These are phyloP conservation scores for Lonchura striata DNA, from an alignment of 2,113 vertebrate genomes.

Conservation along the genomic window DNA sequence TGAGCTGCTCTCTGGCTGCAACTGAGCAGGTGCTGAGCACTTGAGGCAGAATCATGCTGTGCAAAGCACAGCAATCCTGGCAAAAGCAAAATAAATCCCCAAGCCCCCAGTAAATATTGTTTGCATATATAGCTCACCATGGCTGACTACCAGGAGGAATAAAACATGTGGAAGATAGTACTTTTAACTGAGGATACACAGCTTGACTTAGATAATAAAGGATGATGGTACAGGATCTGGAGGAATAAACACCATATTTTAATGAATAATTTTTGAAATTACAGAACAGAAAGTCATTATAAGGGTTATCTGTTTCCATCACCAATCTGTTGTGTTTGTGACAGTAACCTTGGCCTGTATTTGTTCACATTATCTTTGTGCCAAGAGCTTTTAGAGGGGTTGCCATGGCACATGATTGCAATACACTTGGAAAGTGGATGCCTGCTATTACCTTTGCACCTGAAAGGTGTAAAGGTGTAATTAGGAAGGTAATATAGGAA, in stretches of 20 bases:
- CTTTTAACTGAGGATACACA: neutral
- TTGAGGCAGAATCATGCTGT: neutral
- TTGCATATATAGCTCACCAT: neutral
- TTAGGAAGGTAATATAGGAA: neutral
- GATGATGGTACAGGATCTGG: neutral
- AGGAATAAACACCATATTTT: conserved; percentile 16
- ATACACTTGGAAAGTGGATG: neutral
- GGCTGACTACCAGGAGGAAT: neutral
- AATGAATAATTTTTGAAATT: conserved; percentile 21
- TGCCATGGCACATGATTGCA: neutral
- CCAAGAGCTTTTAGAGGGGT: neutral
- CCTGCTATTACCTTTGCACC: neutral
- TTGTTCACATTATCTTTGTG: neutral
- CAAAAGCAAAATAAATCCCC: conserved; percentile 21
- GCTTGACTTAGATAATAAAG: conserved; percentile 31
- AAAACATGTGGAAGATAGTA: neutral
- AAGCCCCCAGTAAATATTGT: neutral
- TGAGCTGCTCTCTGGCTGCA: neutral
- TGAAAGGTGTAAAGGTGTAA: neutral
- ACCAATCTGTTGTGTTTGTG: conserved; percentile 14
- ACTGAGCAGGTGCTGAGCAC: neutral
- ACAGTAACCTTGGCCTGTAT: neutral
- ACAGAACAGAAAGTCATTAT: neutral
- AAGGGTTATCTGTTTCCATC: conserved; percentile 5
- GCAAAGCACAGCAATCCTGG: neutral